Percentiles rank a stretch among this genome's conserved stretches.
Evolutionary conservation across 2,797 vertebrate species (phyloP).

Genomic region (Dromococcyx pavoninus): DNA sequence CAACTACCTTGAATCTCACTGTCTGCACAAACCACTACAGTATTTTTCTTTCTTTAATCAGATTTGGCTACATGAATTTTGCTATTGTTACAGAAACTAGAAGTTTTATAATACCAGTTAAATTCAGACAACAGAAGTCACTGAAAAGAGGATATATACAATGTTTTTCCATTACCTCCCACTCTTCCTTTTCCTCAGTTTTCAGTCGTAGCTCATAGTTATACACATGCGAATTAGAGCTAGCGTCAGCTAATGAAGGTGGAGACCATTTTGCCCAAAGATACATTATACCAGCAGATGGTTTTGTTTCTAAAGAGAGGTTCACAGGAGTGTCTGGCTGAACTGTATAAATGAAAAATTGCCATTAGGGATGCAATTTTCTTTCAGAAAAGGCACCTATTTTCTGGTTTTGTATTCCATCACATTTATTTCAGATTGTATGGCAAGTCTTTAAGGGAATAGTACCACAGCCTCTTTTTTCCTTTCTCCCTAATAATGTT

Average conservation of each 20-base stretch:
- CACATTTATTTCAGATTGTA: background rate
- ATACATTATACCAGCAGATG: conserved; percentile 60
- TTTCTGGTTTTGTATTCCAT: background rate
- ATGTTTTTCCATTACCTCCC: conserved; percentile 79
- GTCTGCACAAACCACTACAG: background rate
- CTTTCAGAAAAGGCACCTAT: background rate
- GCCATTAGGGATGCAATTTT: background rate
- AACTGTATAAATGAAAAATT: conserved; percentile 73
- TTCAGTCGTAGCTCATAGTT: conserved; percentile 85
- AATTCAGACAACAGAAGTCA: background rate
- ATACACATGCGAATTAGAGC: conserved; percentile 81
- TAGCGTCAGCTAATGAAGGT: conserved; percentile 77
- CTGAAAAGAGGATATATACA: background rate
- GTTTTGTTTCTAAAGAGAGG: conserved; percentile 72
- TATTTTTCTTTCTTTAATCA: background rate
- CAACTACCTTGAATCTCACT: background rate
- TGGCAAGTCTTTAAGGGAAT: background rate
- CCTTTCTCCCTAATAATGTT: background rate
- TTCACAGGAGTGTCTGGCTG: conserved; percentile 84
- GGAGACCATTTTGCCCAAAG: conserved; percentile 85
- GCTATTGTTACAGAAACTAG: background rate
- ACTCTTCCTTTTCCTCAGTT: conserved; percentile 74
- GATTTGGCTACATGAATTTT: background rate
- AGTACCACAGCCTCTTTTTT: background rate
- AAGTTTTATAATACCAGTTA: background rate